phyloP scores from a whole-genome alignment of 2,113 vertebrate species.

The Odocoileus hemionus region DNA sequence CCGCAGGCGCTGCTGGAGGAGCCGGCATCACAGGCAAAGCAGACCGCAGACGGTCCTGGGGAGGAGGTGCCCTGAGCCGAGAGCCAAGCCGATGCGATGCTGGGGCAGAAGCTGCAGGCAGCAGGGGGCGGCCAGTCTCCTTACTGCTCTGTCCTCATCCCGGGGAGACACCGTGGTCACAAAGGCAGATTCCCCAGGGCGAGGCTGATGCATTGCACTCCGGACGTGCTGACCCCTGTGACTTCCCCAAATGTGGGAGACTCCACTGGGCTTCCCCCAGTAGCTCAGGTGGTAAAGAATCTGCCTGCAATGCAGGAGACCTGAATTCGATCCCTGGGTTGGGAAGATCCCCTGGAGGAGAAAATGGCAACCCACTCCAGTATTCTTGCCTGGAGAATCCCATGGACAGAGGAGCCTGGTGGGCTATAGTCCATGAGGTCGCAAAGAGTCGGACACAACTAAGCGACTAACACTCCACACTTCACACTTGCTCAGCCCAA shows the following conservation, averaged over 20 bases:
- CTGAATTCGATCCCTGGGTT: neutral
- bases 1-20: neutral
- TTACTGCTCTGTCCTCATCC: neutral
- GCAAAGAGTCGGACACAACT: neutral
- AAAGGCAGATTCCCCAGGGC: neutral
- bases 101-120: fast-evolving
- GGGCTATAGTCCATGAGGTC: neutral
- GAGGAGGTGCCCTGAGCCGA: fast-evolving
- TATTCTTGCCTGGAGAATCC: neutral
- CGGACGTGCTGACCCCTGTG: neutral
- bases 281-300: neutral
- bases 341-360: neutral
- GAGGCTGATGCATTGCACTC: neutral
- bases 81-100: neutral
- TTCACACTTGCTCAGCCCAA: neutral
- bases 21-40: neutral
- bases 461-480: neutral
- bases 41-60: neutral
- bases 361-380: neutral
- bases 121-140: neutral
- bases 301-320: neutral
- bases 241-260: neutral
- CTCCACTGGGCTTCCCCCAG: neutral
- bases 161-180: neutral
- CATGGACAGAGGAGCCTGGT: neutral